Base-by-base conservation (phyloP, 2,888 invertebrate genomes). In the Zaprionus obscuricornis region DNA sequence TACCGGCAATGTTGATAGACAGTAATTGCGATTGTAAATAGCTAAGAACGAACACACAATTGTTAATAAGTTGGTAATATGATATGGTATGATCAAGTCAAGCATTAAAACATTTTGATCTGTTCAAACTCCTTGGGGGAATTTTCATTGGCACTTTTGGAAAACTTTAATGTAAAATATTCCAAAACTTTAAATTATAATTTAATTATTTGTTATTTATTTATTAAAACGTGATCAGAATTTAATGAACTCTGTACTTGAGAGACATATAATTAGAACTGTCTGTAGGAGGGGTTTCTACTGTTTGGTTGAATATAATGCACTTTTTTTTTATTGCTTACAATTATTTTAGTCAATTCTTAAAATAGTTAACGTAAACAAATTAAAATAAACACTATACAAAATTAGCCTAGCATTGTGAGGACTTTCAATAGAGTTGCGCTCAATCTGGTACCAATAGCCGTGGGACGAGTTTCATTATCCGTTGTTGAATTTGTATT, bases 21-120 rank as follows among this genome's bases (percentile, higher is more conserved):
- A 56, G 6, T 83, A 83, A 78, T 83, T 73, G 75, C 46, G 1
- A 47, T 20, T 47, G 54, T 51, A 18, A 63, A 57, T 52, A 22
- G 17, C 16, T 40, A 31, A 34, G 13, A 34, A 51, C 17, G 24
- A 13, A 39, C 7, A 39, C 39, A 34, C n/a, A n/a, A n/a, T n/a
- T n/a, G n/a, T n/a, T n/a, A 33, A 18, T 27, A 27, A n/a, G 13
- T 5, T 43, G 10, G 22, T 13, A 11, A 37, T 18, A 43, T 33
- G 16, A 16, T 31, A 8, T 26, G 33, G 20, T 31, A 26, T 8
- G n/a, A 13, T 1, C 29, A 27, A 6, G 2, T 33, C 11, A 18
- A 22, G 6, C 20, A 39, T 20, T 18, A 3, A 24, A 24, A 22
- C 22, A 20, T 8, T 10, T 39, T 43, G 39, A 60, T 36, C 37